Evolutionary conservation across 2,113 vertebrate genomes (phyloP).

Genomic region (Syngnathus scovelli): DNA sequence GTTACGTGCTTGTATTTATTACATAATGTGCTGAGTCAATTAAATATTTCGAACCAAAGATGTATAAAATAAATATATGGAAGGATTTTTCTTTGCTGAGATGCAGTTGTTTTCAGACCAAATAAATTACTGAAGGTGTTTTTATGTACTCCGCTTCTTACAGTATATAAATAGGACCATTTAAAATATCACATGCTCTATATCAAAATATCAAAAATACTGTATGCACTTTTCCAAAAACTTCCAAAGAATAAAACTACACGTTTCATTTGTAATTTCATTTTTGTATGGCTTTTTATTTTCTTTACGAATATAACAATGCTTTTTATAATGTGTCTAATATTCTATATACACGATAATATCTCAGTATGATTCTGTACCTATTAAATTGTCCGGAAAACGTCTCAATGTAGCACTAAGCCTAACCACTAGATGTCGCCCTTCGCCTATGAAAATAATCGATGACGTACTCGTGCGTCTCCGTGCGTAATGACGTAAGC

Average conservation of each 20-base stretch:
- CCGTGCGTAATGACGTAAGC: slow-evolving; percentile 12
- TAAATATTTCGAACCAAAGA: slow-evolving; percentile 23
- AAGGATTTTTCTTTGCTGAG: neutral
- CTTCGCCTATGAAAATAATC: neutral
- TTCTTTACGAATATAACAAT: too few species aligned
- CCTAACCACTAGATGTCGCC: slow-evolving; percentile 31
- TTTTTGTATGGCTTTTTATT: neutral
- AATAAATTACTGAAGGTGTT: slow-evolving; percentile 58
- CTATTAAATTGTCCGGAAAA: too few species aligned
- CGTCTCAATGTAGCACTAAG: neutral
- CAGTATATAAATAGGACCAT: slow-evolving; percentile 39
- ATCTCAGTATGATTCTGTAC: neutral
- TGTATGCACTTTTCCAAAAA: slow-evolving; percentile 49
- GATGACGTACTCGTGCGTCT: neutral
- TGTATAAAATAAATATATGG: slow-evolving; percentile 23
- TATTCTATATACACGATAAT: too few species aligned
- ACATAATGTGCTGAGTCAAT: slow-evolving; percentile 43
- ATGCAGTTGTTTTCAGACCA: slow-evolving; percentile 25
- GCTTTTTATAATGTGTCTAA: too few species aligned
- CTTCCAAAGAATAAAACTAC: slow-evolving; percentile 50
- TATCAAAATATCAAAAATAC: slow-evolving; percentile 50
- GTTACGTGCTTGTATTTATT: slow-evolving; percentile 10
- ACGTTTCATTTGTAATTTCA: slow-evolving; percentile 11
- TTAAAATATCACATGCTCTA: slow-evolving; percentile 29
- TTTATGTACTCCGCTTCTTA: slow-evolving; percentile 39